Base-by-base conservation (phyloP, 2,888 invertebrate genomes). In the Leucoma salicis region DNA sequence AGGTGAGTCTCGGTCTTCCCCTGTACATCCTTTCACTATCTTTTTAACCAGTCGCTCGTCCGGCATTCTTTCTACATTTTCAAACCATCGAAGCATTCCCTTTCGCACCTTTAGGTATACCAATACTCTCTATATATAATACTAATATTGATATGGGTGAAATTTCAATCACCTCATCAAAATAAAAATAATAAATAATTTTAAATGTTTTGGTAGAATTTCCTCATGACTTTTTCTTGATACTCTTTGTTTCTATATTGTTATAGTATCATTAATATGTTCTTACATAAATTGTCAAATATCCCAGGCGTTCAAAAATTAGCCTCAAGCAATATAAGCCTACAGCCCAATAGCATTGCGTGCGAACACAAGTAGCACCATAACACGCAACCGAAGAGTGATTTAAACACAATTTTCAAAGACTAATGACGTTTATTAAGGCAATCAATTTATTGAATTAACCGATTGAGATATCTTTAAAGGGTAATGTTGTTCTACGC, bases 371-470 rank as follows among this genome's bases (percentile, higher is more conserved):
- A 62, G 84, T 84, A 84, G 84, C 84, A 52, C 64, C 46, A 24
- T 48, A 61, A 64, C 84, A 84, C 82, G 84, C 84, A 68, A 82
- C 62, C 38, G 39, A 18, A 36, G 48, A 70, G 69, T 84, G 83
- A 87, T 84, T 84, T 82, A 86, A 82, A 71, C 71, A 70, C 63
- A 67, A 57, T 62, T 66, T 70, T 66, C 70, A 74, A 78, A 81
- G 80, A 89, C 88, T 87, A 88, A 88, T 88, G 78, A 82, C 74
- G 72, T 75, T 78, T 83, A 83, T 87, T 87, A 86, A 70, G 66
- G 74, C 80, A 74, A 84, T 82, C 82, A 83, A 84, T 86, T 83
- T 82, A 82, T 81, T 78, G 74, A 72, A 69, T 70, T 53, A 61
- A 61, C 55, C 79, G 75, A 87, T 85, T 85, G 82, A 85, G 85